phyloP scores from a whole-genome alignment of 1,140 invertebrate genomes.

The Hycleus cichorii region DNA sequence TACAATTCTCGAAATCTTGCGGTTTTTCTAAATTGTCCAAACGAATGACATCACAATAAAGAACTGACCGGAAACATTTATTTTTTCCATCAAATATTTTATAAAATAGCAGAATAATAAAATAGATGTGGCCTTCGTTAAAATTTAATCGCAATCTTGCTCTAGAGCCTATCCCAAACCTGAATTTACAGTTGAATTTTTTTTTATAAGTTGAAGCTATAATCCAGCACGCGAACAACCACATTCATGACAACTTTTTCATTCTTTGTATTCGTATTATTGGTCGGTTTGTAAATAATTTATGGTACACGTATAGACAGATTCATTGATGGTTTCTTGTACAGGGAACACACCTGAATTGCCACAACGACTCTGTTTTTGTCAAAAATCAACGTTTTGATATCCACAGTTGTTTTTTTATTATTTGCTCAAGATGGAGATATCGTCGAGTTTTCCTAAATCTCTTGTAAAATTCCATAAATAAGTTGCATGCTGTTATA shows the following conservation, averaged over 20 bases:
- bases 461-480: no score
- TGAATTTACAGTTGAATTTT: constrained; percentile 6
- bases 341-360: constrained; percentile 3
- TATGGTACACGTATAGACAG: no score
- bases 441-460: neutral
- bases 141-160: constrained; percentile 9
- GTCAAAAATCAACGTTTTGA: no score
- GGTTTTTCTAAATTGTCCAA: no score
- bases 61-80: constrained; percentile 13
- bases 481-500: no score
- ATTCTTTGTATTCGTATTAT: no score
- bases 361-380: neutral
- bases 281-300: no score
- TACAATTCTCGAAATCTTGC: no score
- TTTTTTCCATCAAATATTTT: constrained; percentile 1
- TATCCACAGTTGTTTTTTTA: neutral
- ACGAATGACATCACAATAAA: neutral
- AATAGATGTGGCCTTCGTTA: constrained; percentile 10
- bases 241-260: constrained; percentile 4
- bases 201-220: neutral
- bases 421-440: constrained; percentile 5
- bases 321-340: constrained; percentile 10
- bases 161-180: constrained; percentile 10
- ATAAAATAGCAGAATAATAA: neutral
- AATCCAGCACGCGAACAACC: constrained; percentile 10